These are phyloP conservation scores for Narcine bancroftii DNA, from an alignment of 2,113 vertebrate genomes.

Conservation along the genomic window DNA sequence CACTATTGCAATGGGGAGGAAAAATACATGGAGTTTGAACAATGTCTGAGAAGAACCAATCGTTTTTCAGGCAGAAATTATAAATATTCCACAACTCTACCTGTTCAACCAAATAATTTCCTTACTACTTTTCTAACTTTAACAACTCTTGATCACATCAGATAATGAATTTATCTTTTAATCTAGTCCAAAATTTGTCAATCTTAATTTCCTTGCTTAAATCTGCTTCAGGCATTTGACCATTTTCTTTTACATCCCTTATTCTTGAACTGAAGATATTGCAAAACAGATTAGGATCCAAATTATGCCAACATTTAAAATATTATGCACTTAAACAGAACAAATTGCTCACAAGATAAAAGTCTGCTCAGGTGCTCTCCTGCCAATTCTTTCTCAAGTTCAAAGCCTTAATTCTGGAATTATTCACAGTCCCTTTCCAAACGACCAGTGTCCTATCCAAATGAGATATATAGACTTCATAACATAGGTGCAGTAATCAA, in stretches of 20 bases:
- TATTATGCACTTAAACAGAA: neutral
- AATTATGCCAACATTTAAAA: neutral
- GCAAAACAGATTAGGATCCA: neutral
- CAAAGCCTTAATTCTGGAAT: neutral
- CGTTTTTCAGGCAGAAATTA: neutral
- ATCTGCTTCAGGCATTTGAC: neutral
- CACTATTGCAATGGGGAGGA: neutral
- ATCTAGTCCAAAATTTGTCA: neutral
- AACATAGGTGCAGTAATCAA: neutral
- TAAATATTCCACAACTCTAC: neutral
- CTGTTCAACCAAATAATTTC: neutral
- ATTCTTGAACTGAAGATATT: neutral
- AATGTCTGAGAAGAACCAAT: neutral
- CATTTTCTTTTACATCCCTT: neutral
- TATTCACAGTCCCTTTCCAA: neutral
- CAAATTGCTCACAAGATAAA: neutral
- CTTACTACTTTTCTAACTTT: neutral
- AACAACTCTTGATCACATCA: neutral
- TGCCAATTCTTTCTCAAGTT: neutral
- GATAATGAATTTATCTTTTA: neutral
- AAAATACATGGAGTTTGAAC: neutral
- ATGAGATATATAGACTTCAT: neutral
- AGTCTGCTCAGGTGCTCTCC: neutral
- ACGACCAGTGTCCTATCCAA: neutral
- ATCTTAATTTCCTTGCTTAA: neutral